Conservation (phyloP, 2,888 invertebrate species). For the Nymphalis polychloros region DNA sequence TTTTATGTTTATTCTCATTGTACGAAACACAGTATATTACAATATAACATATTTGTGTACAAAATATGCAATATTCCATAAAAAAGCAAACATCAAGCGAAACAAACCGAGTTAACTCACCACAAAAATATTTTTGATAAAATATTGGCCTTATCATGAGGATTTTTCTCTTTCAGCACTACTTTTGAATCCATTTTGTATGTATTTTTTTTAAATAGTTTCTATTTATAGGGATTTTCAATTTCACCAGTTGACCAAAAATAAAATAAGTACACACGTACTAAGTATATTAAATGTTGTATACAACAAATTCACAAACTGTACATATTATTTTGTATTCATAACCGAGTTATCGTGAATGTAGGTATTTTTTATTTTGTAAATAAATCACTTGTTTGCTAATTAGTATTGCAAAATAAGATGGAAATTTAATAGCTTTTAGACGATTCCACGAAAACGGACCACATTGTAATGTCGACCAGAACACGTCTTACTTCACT, state of each 20-base stretch:
- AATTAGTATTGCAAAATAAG: constrained; percentile 21
- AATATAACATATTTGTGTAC: too few relatives aligned
- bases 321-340: neutral
- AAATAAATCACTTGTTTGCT: constrained; percentile 14
- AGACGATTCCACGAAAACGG: constrained; percentile 11
- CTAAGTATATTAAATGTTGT: neutral
- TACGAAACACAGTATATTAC: too few relatives aligned
- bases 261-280: neutral
- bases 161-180: constrained; percentile 83
- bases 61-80: too few relatives aligned
- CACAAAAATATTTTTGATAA: constrained; percentile 83
- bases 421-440: constrained; percentile 28
- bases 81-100: too few relatives aligned
- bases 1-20: too few relatives aligned
- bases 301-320: neutral
- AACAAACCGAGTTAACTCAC: constrained; percentile 70
- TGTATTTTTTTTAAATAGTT: neutral
- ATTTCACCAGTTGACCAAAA: neutral
- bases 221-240: neutral
- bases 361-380: neutral
- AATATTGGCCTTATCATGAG: constrained; percentile 81
- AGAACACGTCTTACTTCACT: neutral
- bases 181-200: constrained; percentile 83
- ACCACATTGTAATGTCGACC: constrained; percentile 6
- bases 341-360: neutral